Evolutionary conservation across 2,113 vertebrate genomes (phyloP).

Genomic region (Perognathus longimembris): DNA sequence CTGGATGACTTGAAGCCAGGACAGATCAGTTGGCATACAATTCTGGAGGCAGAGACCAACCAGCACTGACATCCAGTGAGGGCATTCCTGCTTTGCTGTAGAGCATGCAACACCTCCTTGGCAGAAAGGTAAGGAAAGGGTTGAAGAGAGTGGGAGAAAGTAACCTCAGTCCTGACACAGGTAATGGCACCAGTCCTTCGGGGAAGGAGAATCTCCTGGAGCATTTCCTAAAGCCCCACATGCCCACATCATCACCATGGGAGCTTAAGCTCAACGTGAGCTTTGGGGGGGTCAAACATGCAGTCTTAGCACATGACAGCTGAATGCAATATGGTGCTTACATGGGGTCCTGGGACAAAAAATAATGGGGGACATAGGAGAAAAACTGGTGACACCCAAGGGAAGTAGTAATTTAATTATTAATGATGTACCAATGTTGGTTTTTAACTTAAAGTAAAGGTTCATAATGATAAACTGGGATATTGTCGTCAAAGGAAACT

Average conservation of each 20-base stretch:
- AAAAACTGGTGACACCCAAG: slow-evolving; percentile 6
- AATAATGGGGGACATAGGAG: neutral
- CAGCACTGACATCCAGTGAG: neutral
- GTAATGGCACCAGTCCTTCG: no score
- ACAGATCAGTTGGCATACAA: neutral
- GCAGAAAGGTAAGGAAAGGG: neutral
- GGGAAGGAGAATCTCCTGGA: neutral
- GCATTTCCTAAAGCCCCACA: neutral
- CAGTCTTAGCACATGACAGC: neutral
- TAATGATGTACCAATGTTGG: neutral
- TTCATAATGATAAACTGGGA: neutral
- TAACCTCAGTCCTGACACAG: neutral
- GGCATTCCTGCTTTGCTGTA: neutral
- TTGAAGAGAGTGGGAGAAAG: neutral
- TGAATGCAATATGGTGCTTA: neutral
- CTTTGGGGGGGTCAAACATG: neutral
- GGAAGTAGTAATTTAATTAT: neutral
- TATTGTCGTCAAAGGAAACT: neutral
- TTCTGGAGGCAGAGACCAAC: neutral
- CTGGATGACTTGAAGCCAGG: neutral
- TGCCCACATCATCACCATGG: neutral
- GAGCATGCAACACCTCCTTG: no score
- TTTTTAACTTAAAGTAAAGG: slow-evolving; percentile 9
- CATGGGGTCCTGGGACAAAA: neutral
- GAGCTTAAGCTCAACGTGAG: neutral